phyloP scores from a whole-genome alignment of 2,797 vertebrate genomes.

The Pogonophryne albipinna region DNA sequence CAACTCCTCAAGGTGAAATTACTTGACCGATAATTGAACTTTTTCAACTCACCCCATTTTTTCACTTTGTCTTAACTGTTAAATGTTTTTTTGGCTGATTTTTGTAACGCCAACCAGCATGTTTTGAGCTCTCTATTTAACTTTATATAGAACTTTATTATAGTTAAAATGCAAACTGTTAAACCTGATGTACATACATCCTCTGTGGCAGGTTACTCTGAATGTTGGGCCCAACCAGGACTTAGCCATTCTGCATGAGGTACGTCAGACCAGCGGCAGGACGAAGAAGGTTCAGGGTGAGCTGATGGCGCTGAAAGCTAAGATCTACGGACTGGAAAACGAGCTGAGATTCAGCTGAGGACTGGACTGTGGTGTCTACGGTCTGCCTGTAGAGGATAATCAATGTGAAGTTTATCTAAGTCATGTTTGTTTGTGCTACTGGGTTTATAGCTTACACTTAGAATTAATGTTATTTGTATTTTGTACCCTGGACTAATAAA shows the following conservation, averaged over 20 bases:
- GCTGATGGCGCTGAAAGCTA: slow-evolving; percentile 92
- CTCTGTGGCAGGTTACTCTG: slow-evolving; percentile 85
- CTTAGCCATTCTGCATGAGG: slow-evolving; percentile 91
- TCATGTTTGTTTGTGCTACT: slow-evolving; percentile 3
- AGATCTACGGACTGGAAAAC: slow-evolving; percentile 93
- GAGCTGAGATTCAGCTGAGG: slow-evolving; percentile 88
- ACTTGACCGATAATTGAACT: background rate
- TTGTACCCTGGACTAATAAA: slow-evolving; percentile 63
- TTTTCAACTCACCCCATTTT: background rate
- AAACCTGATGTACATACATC: background rate
- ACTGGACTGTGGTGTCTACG: background rate
- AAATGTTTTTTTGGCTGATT: background rate
- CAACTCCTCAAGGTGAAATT: slow-evolving; percentile 91
- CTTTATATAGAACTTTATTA: background rate
- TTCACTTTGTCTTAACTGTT: background rate
- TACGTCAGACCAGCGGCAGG: slow-evolving; percentile 89
- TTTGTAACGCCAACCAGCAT: background rate
- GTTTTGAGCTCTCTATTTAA: background rate
- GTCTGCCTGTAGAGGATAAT: background rate
- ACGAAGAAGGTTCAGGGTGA: slow-evolving; percentile 93
- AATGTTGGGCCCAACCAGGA: slow-evolving; percentile 91
- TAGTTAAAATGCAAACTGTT: background rate
- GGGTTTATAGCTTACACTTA: slow-evolving; percentile 5
- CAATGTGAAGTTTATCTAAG: background rate
- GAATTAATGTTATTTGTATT: slow-evolving; percentile 22